Evolutionary conservation across 1,140 invertebrate species (phyloP).

Genomic region (Helicoverpa armigera): DNA sequence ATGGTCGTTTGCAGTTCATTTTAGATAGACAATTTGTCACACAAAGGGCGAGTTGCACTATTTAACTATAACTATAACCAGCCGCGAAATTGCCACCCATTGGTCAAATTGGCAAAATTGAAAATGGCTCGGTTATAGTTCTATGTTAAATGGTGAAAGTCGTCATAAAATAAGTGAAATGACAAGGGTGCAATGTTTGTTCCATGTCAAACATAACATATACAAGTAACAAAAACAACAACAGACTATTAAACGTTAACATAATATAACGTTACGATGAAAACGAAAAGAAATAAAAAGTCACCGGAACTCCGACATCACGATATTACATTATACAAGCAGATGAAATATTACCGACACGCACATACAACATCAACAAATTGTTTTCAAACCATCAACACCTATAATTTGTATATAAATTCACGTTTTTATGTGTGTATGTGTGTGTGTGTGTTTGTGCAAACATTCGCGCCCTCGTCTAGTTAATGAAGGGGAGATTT

Average conservation of each 20-base stretch:
- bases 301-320: background rate
- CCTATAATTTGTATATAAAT: background rate
- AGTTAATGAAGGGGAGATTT: background rate
- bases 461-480: background rate
- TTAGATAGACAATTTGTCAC: too few relatives aligned
- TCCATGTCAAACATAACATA: too few relatives aligned
- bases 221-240: background rate
- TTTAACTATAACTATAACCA: too few relatives aligned
- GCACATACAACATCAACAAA: conserved; percentile 8
- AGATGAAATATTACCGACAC: conserved; percentile 16
- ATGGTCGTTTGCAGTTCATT: too few relatives aligned
- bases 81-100: too few relatives aligned
- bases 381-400: background rate
- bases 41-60: too few relatives aligned
- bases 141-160: too few relatives aligned
- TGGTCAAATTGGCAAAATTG: too few relatives aligned
- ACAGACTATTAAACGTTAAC: background rate
- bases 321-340: conserved; percentile 14
- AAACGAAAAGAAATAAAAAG: background rate
- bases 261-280: background rate
- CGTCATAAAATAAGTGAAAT: too few relatives aligned
- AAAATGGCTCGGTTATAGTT: too few relatives aligned
- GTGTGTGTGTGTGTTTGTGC: too few relatives aligned
- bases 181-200: too few relatives aligned
- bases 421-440: background rate